A percentile compares a stretch with the other conserved stretches of the same genome.
phyloP scores from a whole-genome alignment of 1,140 invertebrate genomes.

The Pseudomyrmex dendroicus region DNA sequence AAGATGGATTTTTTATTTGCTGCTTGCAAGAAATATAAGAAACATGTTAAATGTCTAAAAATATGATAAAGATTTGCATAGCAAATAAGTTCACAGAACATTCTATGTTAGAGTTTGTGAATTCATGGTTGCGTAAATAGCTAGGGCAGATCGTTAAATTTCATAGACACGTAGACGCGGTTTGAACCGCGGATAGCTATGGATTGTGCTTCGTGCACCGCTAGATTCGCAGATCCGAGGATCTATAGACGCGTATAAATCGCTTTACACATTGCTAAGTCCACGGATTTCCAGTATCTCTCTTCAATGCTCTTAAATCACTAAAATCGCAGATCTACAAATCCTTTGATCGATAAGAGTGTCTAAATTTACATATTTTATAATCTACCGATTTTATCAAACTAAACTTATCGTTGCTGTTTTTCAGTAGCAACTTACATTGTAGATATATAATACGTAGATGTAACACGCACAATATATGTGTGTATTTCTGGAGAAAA shows the following conservation, averaged over 20 bases:
- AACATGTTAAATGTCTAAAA: no score
- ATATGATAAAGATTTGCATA: background rate
- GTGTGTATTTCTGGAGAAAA: no score
- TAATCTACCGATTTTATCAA: background rate
- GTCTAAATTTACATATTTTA: background rate
- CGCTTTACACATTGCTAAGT: slow-evolving; percentile 14
- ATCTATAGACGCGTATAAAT: slow-evolving; percentile 12
- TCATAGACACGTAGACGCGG: slow-evolving; percentile 16
- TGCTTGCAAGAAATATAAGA: no score
- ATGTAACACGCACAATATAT: no score
- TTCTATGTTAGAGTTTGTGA: background rate
- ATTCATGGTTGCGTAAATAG: slow-evolving; percentile 34
- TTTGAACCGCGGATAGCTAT: slow-evolving; percentile 17
- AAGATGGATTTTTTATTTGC: no score
- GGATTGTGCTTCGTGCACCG: background rate
- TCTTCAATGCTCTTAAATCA: background rate
- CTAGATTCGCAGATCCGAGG: background rate
- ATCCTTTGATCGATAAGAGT: background rate
- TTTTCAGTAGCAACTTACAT: background rate
- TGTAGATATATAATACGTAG: background rate
- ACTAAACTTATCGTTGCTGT: background rate
- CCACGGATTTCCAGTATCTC: background rate
- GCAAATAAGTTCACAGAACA: background rate
- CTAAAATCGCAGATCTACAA: background rate
- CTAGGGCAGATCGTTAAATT: slow-evolving; percentile 33